phyloP scores from a whole-genome alignment of 2,113 vertebrate species.

The Thunnus maccoyii region DNA sequence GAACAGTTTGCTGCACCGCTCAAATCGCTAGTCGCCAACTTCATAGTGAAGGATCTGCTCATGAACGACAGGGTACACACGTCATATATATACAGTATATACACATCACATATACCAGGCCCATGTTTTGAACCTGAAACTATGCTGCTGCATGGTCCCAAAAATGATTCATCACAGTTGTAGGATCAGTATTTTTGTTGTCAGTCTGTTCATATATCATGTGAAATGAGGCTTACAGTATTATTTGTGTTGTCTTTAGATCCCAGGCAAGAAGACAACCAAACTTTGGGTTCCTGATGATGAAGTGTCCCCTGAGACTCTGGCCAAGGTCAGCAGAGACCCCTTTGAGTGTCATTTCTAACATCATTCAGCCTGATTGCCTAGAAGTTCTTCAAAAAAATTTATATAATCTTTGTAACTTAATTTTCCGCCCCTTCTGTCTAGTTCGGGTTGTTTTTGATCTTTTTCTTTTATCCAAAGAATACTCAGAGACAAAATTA shows the following conservation, averaged over 20 bases:
- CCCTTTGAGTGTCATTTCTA: background rate
- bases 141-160: no score
- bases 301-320: conserved; percentile 96
- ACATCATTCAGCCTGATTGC: no score
- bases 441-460: background rate
- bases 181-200: background rate
- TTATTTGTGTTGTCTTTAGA: conserved; percentile 80
- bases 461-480: background rate
- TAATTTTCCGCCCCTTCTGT: no score
- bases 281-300: conserved; percentile 99
- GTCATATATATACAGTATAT: background rate
- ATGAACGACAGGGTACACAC: conserved; percentile 93
- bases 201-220: background rate
- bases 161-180: background rate
- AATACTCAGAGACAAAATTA: background rate
- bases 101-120: background rate
- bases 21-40: conserved; percentile 97
- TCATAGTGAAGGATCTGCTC: conserved; percentile 97
- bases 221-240: background rate
- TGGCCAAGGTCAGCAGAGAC: conserved; percentile 90
- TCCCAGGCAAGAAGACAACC: conserved; percentile 98
- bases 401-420: no score
- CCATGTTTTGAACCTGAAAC: background rate
- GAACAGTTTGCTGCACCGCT: conserved; percentile 97
- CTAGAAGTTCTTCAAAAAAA: no score